A percentile compares a stretch with the other conserved stretches of the same genome.
Conservation (phyloP, 1,140 invertebrate species). For the Gryon sp. region DNA sequence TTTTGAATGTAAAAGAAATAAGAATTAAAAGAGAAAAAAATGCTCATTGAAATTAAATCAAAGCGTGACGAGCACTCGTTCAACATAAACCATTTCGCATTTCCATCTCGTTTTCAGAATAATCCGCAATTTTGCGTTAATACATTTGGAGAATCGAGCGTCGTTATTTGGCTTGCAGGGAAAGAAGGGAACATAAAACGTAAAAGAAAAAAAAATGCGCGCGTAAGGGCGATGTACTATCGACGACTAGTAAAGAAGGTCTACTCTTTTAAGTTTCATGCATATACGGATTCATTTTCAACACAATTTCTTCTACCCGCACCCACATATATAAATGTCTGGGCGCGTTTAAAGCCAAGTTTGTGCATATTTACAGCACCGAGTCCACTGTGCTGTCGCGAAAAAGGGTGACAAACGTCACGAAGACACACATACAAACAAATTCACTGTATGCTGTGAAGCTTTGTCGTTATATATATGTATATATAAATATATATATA, state of each 20-base stretch:
- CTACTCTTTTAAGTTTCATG: slow-evolving; percentile 42
- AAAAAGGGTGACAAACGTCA: slow-evolving; percentile 30
- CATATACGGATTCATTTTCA: slow-evolving; percentile 31
- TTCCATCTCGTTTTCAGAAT: slow-evolving; percentile 34
- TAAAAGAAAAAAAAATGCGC: slow-evolving; percentile 5
- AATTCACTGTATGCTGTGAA: background rate
- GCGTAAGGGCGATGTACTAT: slow-evolving; percentile 36
- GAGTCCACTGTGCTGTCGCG: slow-evolving; percentile 29
- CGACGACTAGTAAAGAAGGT: slow-evolving; percentile 43
- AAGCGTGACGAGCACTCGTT: background rate
- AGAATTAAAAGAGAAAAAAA: background rate
- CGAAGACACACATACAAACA: slow-evolving; percentile 11
- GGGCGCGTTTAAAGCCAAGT: slow-evolving; percentile 49
- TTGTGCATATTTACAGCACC: slow-evolving; percentile 52
- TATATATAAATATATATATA: too few species aligned
- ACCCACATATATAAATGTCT: slow-evolving; percentile 23
- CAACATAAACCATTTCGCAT: slow-evolving; percentile 23
- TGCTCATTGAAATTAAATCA: too few species aligned
- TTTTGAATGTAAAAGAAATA: background rate
- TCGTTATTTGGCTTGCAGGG: slow-evolving; percentile 20
- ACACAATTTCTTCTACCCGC: slow-evolving; percentile 27
- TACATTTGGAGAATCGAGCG: slow-evolving; percentile 25
- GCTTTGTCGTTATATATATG: too few species aligned
- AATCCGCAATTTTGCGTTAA: slow-evolving; percentile 43
- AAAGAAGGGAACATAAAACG: background rate